Base-by-base conservation (phyloP, 2,888 invertebrate species). In the Plemyria rubiginata region DNA sequence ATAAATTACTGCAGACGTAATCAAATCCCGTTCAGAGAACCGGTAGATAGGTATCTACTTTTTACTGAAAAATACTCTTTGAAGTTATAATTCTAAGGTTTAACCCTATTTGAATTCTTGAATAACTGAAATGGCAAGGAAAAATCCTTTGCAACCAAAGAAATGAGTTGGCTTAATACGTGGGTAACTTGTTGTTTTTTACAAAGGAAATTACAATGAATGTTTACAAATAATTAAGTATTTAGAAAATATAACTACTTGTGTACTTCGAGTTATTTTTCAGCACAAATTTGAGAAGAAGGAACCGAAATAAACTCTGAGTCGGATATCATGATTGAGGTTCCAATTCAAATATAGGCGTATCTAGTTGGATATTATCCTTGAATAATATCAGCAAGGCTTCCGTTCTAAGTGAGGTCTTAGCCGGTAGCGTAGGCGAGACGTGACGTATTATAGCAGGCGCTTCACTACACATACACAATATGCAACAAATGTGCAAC, bases 361-460 rank as follows among this genome's bases (percentile, higher is more conserved):
- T 68, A 76, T 85, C 84, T 70, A 82, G 81, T 56, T 6, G 52
- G 55, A 49, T 46, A 67, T 60, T 70, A 65, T 66, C 68, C 72
- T 58, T 61, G 71, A 68, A 67, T 78, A 81, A 81, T 84, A 84
- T 80, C 71, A 70, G 76, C 70, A 70, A 74, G 77, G 73, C 75
- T 79, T 76, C 78, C 70, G 77, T 78, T 78, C 74, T 75, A 75
- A 77, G 77, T 76, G 74, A 73, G 70, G 79, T 74, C 76, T 78
- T 75, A 75, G 76, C 67, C 54, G 75, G 76, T 71, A 75, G 73
- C 76, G 75, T 62, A 63, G 73, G 74, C 60, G 65, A 71, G 70
- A 80, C 81, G 84, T 86, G 84, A 84, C 80, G 80, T 82, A 84
- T 85, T 83, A 83, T 82, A 78, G 78, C 73, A 73, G 76, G 76